A percentile compares a stretch with the other conserved stretches of the same genome.
phyloP scores from a whole-genome alignment of 1,140 invertebrate species.

The Calephelis nemesis region DNA sequence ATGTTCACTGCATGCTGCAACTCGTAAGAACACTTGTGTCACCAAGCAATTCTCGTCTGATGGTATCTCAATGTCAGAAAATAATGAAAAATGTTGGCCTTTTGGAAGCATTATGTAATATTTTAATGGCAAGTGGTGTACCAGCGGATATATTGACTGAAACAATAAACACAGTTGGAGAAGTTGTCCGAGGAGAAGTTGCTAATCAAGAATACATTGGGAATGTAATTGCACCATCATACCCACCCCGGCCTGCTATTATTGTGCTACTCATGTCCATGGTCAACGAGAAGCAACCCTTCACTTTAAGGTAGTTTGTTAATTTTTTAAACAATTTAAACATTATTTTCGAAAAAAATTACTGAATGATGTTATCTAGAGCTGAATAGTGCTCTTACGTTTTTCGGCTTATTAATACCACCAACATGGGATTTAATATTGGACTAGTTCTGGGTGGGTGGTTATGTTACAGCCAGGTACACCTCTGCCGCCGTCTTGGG shows the following conservation, averaged over 20 bases:
- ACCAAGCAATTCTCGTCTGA: slow-evolving; percentile 89
- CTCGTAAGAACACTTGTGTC: slow-evolving; percentile 94
- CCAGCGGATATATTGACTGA: slow-evolving; percentile 97
- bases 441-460: no score
- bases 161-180: slow-evolving; percentile 96
- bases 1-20: slow-evolving; percentile 94
- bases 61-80: slow-evolving; percentile 90
- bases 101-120: slow-evolving; percentile 90
- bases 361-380: no score
- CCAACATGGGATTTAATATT: no score
- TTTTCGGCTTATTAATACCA: no score
- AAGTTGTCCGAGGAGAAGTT: slow-evolving; percentile 94
- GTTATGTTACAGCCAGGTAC: no score
- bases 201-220: slow-evolving; percentile 96
- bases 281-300: slow-evolving; percentile 99
- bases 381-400: no score
- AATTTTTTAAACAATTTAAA: slow-evolving; percentile 21
- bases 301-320: slow-evolving; percentile 84
- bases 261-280: slow-evolving; percentile 98
- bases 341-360: background rate
- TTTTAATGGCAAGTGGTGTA: slow-evolving; percentile 97
- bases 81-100: slow-evolving; percentile 92
- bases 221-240: slow-evolving; percentile 94
- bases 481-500: no score
- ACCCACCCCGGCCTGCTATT: slow-evolving; percentile 94